Conservation (phyloP, 2,888 invertebrate species). For the Leptothorax acervorum region DNA sequence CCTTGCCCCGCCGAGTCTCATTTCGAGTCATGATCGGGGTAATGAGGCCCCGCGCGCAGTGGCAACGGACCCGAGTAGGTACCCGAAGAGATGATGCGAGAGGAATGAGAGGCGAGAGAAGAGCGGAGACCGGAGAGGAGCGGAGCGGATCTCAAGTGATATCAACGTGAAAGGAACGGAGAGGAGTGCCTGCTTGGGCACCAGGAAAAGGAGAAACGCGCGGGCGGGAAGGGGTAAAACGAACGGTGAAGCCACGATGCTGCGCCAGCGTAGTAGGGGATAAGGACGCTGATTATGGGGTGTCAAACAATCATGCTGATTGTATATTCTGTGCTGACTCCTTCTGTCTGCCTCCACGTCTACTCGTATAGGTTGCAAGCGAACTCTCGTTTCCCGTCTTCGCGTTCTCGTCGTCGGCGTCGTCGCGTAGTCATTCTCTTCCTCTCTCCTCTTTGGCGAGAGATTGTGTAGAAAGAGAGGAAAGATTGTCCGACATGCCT, state of each 20-base stretch:
- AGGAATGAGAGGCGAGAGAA: conserved; percentile 58
- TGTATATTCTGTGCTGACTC: conserved; percentile 83
- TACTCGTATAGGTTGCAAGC: conserved; percentile 64
- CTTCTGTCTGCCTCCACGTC: conserved; percentile 76
- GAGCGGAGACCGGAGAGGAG: conserved; percentile 44
- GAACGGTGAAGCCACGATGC: conserved; percentile 61
- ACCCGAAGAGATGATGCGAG: conserved; percentile 66
- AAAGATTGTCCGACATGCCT: conserved; percentile 4
- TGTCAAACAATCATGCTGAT: conserved; percentile 86
- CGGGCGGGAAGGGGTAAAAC: conserved; percentile 62
- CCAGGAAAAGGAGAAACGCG: conserved; percentile 60
- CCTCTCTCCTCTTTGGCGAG: conserved; percentile 8
- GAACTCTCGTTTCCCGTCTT: conserved; percentile 67
- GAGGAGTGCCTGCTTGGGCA: conserved; percentile 47
- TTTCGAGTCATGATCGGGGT: conserved; percentile 85
- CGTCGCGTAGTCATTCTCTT: conserved; percentile 21
- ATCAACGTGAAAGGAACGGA: conserved; percentile 62
- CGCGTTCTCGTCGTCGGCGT: conserved; percentile 9
- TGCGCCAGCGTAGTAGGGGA: conserved; percentile 72
- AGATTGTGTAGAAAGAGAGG: not conserved
- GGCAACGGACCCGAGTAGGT: conserved; percentile 67
- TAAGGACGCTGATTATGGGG: conserved; percentile 85
- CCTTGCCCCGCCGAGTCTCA: conserved; percentile 78
- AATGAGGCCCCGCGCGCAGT: conserved; percentile 82
- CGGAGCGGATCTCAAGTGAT: conserved; percentile 50